Conservation (phyloP, 2,888 invertebrate genomes). For the Diloba caeruleocephala region DNA sequence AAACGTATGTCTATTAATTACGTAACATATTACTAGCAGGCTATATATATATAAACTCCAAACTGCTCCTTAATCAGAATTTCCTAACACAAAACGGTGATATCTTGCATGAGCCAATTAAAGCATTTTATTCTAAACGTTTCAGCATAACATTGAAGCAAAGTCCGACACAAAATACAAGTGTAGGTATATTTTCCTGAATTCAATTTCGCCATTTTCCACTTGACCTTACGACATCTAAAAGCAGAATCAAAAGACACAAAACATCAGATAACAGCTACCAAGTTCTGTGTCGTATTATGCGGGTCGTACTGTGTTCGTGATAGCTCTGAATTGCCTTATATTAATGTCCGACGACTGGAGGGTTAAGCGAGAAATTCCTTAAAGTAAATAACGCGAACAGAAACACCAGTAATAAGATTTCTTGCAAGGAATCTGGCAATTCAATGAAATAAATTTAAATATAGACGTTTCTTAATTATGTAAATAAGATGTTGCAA, state of each 20-base stretch:
- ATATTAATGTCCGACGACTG: conserved; percentile 51
- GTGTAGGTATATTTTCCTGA: background rate
- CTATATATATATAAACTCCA: too few species aligned
- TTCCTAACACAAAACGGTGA: too few species aligned
- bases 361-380: conserved; percentile 42
- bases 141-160: too few species aligned
- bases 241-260: conserved; percentile 40
- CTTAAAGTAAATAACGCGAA: conserved; percentile 40
- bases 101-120: too few species aligned
- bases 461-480: conserved; percentile 35
- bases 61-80: too few species aligned
- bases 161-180: background rate
- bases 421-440: conserved; percentile 24
- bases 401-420: conserved; percentile 30
- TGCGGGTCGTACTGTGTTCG: conserved; percentile 64
- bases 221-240: conserved; percentile 33
- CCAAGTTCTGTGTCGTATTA: conserved; percentile 66
- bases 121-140: too few species aligned
- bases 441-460: conserved; percentile 45
- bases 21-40: too few species aligned
- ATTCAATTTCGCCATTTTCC: conserved; percentile 9
- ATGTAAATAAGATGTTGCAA: conserved; percentile 41
- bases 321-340: conserved; percentile 61
- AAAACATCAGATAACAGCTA: conserved; percentile 49
- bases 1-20: too few species aligned